Base-by-base conservation (phyloP, 2,888 invertebrate species). In the Protophormia terraenovae region DNA sequence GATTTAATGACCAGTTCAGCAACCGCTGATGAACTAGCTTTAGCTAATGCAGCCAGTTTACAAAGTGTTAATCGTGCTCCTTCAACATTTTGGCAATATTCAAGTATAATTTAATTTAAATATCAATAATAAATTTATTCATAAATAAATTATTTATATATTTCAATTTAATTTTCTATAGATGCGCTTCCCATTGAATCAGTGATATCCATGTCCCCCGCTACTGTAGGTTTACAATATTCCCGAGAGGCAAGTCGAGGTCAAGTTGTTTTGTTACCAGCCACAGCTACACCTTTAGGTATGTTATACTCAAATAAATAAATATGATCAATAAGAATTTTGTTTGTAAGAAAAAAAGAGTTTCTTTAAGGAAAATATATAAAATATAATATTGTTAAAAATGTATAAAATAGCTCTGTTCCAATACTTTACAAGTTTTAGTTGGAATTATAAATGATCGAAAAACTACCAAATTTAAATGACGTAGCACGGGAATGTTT, bases 211-310 rank as follows among this genome's bases (percentile, higher is more conserved):
- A 94, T 95, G 94, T 96, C 94, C 91, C 95, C 93, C 93, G 95
- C 94, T 90, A 96, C 96, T 81, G 95, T 96, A 82, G 97, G 97
- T 81, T 96, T 96, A 93, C 97, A 97, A 93, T 94, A 98, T 90
- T 96, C 97, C 69, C 95, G 97, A 86, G 98, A 98, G 91, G 96
- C 97, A 35, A 94, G 96, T 24, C 96, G 96, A 3, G 97, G 97
- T 60, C 97, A 97, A 88, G 94, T 97, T 84, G 94, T 97, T 87
- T 95, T 97, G 86, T 94, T 97, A 88, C 97, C 97, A 60, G 94
- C 96, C 45, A 94, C 96, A 60, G 94, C 95, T 92, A 92, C 92
- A 88, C 88, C 91, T 80, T 93, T 94, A 90, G 95, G 94, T 94
- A 90, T 89, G 91, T 88, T 22, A 58, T n/a, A 22, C 5, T 0